Conservation (phyloP, 2,888 invertebrate species). For the Colletes collaris region DNA sequence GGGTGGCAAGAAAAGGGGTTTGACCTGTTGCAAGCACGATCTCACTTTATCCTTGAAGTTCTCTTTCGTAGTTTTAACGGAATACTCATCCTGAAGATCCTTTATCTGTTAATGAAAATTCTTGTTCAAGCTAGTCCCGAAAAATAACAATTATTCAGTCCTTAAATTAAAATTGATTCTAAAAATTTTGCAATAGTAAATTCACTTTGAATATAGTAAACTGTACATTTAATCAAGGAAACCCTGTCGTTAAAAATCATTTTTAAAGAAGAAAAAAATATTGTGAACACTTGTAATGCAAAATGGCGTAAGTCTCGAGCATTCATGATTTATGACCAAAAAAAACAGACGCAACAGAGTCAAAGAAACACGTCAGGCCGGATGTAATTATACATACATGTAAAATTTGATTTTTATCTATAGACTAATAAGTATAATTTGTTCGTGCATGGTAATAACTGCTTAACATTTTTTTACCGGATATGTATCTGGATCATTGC, state of each 20-base stretch:
- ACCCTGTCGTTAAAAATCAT: too few species aligned
- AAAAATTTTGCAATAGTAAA: too few species aligned
- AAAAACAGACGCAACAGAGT: not conserved
- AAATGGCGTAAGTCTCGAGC: too few species aligned
- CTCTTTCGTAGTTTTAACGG: slow-evolving; percentile 74
- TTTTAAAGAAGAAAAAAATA: too few species aligned
- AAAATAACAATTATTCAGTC: too few species aligned
- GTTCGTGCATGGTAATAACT: not conserved
- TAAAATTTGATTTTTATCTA: not conserved
- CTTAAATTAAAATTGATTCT: too few species aligned
- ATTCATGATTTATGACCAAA: too few species aligned
- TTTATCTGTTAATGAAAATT: slow-evolving; percentile 80
- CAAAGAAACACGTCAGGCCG: slow-evolving; percentile 3
- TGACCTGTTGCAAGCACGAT: slow-evolving; percentile 87
- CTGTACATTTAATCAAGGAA: too few species aligned
- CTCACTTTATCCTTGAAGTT: slow-evolving; percentile 83
- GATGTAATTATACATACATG: slow-evolving; percentile 6
- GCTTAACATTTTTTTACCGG: slow-evolving; percentile 84
- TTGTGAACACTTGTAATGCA: too few species aligned
- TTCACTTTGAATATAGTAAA: too few species aligned
- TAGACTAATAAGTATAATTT: slow-evolving; percentile 9
- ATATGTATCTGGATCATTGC: slow-evolving; percentile 83
- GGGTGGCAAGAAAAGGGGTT: slow-evolving; percentile 88
- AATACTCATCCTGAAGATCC: slow-evolving; percentile 79
- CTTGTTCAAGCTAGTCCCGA: not conserved